These are phyloP conservation scores for Sphenopsis melanotis DNA, from an alignment of 2,797 vertebrate species.

Conservation along the genomic window DNA sequence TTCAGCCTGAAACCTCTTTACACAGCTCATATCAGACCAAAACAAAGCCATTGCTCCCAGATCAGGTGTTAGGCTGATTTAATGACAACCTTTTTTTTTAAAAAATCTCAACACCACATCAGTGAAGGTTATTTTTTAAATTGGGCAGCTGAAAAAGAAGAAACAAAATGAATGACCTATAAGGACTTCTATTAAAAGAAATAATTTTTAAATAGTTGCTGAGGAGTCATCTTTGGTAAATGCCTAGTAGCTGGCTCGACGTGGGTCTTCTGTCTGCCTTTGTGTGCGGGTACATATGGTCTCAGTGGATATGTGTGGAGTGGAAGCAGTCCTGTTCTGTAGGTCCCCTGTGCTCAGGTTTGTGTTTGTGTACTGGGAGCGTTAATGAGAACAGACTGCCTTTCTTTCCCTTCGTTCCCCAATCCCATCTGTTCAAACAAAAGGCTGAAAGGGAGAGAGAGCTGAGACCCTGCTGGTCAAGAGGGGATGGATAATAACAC, in stretches of 20 bases:
- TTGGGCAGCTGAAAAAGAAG: background rate
- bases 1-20: background rate
- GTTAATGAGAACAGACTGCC: constrained; percentile 83
- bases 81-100: background rate
- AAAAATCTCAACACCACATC: background rate
- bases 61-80: background rate
- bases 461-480: constrained; percentile 83
- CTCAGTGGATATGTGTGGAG: constrained; percentile 61
- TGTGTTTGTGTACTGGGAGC: constrained; percentile 80
- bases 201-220: background rate
- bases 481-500: constrained; percentile 81
- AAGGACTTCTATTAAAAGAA: background rate
- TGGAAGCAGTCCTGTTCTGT: constrained; percentile 65
- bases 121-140: constrained; percentile 30
- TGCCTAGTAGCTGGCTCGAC: constrained; percentile 28
- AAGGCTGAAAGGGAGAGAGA: constrained; percentile 81
- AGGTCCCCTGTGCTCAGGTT: constrained; percentile 75
- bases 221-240: constrained; percentile 38
- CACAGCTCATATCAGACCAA: background rate
- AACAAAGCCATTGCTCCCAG: background rate
- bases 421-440: constrained; percentile 85
- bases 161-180: background rate
- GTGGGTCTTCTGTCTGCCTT: constrained; percentile 55
- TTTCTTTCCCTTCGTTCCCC: constrained; percentile 76
- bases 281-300: constrained; percentile 63